Conservation (phyloP, 2,113 vertebrate genomes). For the Sander lucioperca region DNA sequence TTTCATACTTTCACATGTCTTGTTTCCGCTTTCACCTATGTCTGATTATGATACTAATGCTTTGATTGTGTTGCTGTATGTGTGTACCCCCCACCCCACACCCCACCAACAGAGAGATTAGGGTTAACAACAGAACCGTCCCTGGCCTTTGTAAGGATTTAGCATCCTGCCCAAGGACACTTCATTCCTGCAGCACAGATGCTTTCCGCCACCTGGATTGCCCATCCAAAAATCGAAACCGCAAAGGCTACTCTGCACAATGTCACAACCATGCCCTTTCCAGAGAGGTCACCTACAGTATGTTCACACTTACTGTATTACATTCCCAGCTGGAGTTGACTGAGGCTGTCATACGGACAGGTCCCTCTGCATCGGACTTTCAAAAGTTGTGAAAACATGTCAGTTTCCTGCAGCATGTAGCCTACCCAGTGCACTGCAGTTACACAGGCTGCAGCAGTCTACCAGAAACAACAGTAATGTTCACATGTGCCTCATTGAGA, state of each 20-base stretch:
- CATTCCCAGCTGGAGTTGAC: slow-evolving; percentile 42
- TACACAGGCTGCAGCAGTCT: background rate
- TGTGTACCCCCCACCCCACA: background rate
- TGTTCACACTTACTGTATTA: slow-evolving; percentile 59
- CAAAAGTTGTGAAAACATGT: slow-evolving; percentile 49
- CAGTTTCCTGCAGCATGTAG: slow-evolving; percentile 29
- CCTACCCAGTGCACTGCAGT: background rate
- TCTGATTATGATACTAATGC: slow-evolving; percentile 11
- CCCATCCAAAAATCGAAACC: slow-evolving; percentile 25
- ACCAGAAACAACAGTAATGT: background rate
- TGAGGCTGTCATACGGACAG: slow-evolving; percentile 16
- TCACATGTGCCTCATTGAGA: slow-evolving; percentile 30
- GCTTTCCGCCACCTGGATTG: slow-evolving; percentile 23
- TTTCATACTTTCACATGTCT: slow-evolving; percentile 7
- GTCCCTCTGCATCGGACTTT: slow-evolving; percentile 36
- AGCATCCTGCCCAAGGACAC: slow-evolving; percentile 21
- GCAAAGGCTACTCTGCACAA: slow-evolving; percentile 3
- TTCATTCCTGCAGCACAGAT: slow-evolving; percentile 13
- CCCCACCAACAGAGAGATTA: background rate
- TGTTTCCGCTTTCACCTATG: slow-evolving; percentile 10
- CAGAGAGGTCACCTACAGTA: slow-evolving; percentile 48
- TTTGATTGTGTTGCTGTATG: background rate
- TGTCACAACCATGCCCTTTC: slow-evolving; percentile 17
- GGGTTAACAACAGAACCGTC: background rate
- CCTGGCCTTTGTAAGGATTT: background rate